Percentiles rank a stretch among this genome's conserved stretches.
Evolutionary conservation across 2,888 invertebrate genomes (phyloP).

Genomic region (Monoplex corrugatus): DNA sequence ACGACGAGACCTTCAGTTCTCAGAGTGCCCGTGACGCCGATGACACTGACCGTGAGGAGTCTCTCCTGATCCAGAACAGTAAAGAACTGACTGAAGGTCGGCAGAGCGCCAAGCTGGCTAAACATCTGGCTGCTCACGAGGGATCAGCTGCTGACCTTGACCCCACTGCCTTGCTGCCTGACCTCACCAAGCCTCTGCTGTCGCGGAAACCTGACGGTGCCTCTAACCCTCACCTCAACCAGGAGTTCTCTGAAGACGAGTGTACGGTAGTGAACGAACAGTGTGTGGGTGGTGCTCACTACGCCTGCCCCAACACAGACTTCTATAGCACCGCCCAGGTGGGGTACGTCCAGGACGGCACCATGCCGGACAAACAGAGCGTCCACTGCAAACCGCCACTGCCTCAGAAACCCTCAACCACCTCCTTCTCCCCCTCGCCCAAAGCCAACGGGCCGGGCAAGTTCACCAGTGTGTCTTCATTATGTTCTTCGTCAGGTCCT

Average conservation of each 20-base stretch:
- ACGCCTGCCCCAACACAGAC: conserved; percentile 42
- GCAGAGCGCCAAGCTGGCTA: conserved; percentile 48
- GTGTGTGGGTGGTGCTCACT: conserved; percentile 48
- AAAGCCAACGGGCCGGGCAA: conserved; percentile 49
- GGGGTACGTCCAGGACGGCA: neutral
- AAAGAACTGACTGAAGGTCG: conserved; percentile 51
- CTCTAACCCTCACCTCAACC: conserved; percentile 91
- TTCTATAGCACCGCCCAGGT: conserved; percentile 49
- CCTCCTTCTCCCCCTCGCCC: conserved; percentile 49
- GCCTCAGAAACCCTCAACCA: conserved; percentile 65
- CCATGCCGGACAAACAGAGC: neutral
- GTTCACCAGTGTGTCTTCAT: neutral
- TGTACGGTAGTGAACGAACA: neutral
- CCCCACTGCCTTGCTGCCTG: conserved; percentile 50
- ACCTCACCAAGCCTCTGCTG: conserved; percentile 57
- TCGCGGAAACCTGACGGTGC: conserved; percentile 90
- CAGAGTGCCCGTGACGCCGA: conserved; percentile 69
- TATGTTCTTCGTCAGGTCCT: conserved; percentile 48
- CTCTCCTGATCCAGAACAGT: conserved; percentile 42
- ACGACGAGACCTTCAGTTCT: conserved; percentile 76
- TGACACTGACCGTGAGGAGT: conserved; percentile 62
- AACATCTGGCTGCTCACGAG: conserved; percentile 43
- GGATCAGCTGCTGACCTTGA: conserved; percentile 26
- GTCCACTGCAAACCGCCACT: conserved; percentile 68
- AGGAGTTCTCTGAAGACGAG: conserved; percentile 50